Percentiles rank a stretch among this genome's conserved stretches.
Evolutionary conservation across 1,140 invertebrate species (phyloP).

Genomic region (Chrysoperla carnea): DNA sequence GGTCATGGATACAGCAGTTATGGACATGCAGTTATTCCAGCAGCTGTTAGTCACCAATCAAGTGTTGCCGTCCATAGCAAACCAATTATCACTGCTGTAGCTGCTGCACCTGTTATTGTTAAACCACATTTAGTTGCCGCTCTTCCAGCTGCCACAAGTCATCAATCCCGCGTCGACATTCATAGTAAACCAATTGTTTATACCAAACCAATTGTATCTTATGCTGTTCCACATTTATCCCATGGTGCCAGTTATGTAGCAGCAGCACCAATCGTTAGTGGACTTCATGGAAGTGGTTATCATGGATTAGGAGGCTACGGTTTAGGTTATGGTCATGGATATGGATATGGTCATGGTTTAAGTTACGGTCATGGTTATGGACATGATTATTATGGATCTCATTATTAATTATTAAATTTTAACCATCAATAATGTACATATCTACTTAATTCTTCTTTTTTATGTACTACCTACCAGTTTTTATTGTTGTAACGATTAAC

Average conservation of each 20-base stretch:
- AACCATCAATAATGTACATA: too few species aligned
- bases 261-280: too few species aligned
- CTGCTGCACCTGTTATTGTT: neutral
- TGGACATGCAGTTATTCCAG: neutral
- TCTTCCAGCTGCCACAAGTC: neutral
- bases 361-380: conserved; percentile 1
- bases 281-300: too few species aligned
- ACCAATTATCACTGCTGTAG: neutral
- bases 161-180: neutral
- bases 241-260: too few species aligned
- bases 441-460: too few species aligned
- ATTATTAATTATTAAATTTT: neutral
- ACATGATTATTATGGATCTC: neutral
- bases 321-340: too few species aligned
- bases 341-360: neutral
- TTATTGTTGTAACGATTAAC: conserved; percentile 1
- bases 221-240: conserved; percentile 1
- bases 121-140: neutral
- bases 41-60: neutral
- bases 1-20: neutral
- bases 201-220: conserved; percentile 5
- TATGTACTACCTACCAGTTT: too few species aligned
- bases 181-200: neutral
- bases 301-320: too few species aligned
- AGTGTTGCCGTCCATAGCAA: neutral